Base-by-base conservation (phyloP, 2,113 vertebrate species). In the Echinops telfairi region DNA sequence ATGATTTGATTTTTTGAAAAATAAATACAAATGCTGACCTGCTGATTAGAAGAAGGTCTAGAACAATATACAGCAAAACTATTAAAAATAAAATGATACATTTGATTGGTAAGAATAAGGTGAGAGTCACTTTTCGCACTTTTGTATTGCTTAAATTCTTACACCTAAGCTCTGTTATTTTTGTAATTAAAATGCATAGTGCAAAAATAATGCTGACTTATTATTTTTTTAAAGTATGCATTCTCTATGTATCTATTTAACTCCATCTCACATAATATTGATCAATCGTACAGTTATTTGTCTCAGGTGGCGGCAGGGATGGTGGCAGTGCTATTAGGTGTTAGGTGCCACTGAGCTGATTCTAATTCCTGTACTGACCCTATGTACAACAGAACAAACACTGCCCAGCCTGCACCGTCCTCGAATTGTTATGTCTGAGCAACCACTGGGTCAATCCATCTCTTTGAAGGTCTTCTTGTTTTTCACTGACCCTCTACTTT, bases 191-290 rank as follows among this genome's bases (percentile, higher is more conserved):
- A 71, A 36, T 40, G 36, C 77, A 47, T 60, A 89, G 79, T 17
- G 83, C 6, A 88, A 85, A 96, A 96, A 83, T 43, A 83, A 16
- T 84, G 82, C 88, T 77, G 12, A 93, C 25, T 33, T 62, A 68
- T 89, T 87, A 62, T 71, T 64, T 90, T 78, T 79, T 62, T 4
- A 90, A 43, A 62, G 76, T 53, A 83, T 23, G 70, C 12, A 88
- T 31, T 53, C 47, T 8, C 47, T 12, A 53, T 7, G 3, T 40
- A 40, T 7, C 12, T 10, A 53, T 53, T 53, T 53, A 53, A 15
- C 29, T 89, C 4, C 9, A 78, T 33, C 29, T 19, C 23, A 77
- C 33, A 86, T 0, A 62, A 31, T 25, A 93, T 11, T 76, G 10
- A 62, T 68, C 71, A 85, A 95, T 4, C 53, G 2, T 80, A 40